phyloP scores from a whole-genome alignment of 2,797 vertebrate species.

The Amblyopsis hoosieri region DNA sequence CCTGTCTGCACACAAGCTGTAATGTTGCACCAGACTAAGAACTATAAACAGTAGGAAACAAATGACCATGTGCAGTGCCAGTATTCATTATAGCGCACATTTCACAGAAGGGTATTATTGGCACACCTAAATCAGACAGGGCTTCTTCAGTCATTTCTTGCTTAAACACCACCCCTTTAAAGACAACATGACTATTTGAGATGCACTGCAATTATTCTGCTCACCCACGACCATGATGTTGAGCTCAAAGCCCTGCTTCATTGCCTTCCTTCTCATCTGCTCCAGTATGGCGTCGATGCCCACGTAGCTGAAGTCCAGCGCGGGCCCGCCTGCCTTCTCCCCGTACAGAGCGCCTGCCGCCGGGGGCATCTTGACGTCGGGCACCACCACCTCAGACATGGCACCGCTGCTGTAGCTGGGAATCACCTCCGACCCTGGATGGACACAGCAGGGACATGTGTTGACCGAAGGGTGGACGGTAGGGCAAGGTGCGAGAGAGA shows the following conservation, averaged over 20 bases:
- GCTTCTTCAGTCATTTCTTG: no score
- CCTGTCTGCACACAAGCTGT: no score
- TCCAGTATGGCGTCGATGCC: constrained; percentile 97
- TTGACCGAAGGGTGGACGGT: background rate
- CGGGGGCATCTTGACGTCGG: constrained; percentile 69
- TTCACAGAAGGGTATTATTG: no score
- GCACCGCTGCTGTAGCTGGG: constrained; percentile 73
- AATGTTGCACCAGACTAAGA: no score
- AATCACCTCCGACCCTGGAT: constrained; percentile 73
- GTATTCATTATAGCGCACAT: no score
- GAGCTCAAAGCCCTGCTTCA: constrained; percentile 98
- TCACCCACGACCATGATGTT: constrained; percentile 99
- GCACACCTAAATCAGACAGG: no score
- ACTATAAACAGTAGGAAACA: no score
- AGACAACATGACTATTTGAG: no score
- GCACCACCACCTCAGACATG: constrained; percentile 85
- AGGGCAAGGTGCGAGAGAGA: background rate
- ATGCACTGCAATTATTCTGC: constrained; percentile 42
- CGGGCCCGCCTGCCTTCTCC: constrained; percentile 71
- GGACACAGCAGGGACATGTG: background rate
- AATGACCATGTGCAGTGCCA: no score
- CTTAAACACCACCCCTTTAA: background rate
- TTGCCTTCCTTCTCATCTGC: constrained; percentile 97
- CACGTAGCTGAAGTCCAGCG: constrained; percentile 91
- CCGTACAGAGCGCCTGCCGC: constrained; percentile 68